phyloP scores from a whole-genome alignment of 2,113 vertebrate genomes.

The Otus sunia region DNA sequence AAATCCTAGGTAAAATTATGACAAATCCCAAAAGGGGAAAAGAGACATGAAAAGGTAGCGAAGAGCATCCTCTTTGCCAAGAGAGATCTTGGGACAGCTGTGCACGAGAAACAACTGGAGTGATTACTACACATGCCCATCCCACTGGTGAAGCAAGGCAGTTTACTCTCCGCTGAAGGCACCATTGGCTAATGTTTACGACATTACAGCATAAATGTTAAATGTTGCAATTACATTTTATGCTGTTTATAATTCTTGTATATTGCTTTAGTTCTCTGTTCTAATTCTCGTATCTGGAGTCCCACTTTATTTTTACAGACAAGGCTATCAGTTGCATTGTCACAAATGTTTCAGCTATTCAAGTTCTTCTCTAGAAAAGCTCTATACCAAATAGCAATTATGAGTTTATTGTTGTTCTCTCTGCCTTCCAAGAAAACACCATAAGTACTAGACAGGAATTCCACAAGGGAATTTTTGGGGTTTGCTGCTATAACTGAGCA shows the following conservation, averaged over 20 bases:
- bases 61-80: neutral
- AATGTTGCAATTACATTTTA: conserved; percentile 50
- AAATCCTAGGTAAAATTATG: neutral
- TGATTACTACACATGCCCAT: neutral
- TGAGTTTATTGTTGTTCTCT: neutral
- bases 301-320: neutral
- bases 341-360: neutral
- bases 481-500: neutral
- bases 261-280: neutral
- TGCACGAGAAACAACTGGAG: neutral
- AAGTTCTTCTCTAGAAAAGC: neutral
- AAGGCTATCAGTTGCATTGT: neutral
- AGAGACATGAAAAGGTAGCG: neutral
- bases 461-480: neutral
- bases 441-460: neutral
- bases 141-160: neutral
- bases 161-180: conserved; percentile 23
- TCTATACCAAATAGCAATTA: neutral
- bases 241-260: neutral
- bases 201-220: conserved; percentile 16
- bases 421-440: neutral
- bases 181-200: neutral
- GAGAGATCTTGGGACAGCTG: conserved; percentile 9
- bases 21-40: neutral
- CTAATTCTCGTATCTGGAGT: neutral